Conservation (phyloP, 2,888 invertebrate species). For the Nowickia ferox region DNA sequence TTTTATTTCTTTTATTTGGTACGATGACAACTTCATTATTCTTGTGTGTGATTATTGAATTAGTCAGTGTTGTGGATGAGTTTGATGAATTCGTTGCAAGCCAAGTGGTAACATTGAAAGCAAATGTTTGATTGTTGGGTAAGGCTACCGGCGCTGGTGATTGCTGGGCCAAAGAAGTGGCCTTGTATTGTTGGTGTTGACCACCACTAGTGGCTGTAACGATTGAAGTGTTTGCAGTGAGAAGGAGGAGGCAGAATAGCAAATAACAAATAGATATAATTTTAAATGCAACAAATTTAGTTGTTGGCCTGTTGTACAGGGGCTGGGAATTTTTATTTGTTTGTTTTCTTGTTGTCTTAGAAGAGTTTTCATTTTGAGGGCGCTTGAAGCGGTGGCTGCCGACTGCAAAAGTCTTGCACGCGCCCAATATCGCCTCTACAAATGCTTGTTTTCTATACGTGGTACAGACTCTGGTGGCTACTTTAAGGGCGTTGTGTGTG, state of each 20-base stretch:
- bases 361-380: conserved; percentile 55
- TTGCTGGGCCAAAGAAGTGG: conserved; percentile 28
- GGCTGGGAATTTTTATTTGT: conserved; percentile 27
- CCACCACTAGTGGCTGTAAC: conserved; percentile 1
- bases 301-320: neutral
- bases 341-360: conserved; percentile 31
- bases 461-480: conserved; percentile 60
- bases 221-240: conserved; percentile 10
- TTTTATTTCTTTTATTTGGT: conserved; percentile 21
- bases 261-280: conserved; percentile 45
- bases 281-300: conserved; percentile 25
- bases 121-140: conserved; percentile 17
- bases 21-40: conserved; percentile 34
- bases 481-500: conserved; percentile 65
- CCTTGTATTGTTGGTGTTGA: conserved; percentile 19
- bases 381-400: conserved; percentile 61
- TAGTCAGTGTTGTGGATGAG: conserved; percentile 29
- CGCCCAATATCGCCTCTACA: conserved; percentile 72
- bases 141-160: conserved; percentile 52
- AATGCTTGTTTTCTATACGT: conserved; percentile 65
- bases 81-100: conserved; percentile 15
- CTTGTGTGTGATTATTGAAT: conserved; percentile 19
- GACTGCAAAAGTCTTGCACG: conserved; percentile 62
- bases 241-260: conserved; percentile 7
- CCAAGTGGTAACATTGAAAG: conserved; percentile 31